Evolutionary conservation across 2,797 vertebrate species (phyloP), one percentile per base, ranked within the genome.

Genomic region (Kryptolebias ocellatus): DNA sequence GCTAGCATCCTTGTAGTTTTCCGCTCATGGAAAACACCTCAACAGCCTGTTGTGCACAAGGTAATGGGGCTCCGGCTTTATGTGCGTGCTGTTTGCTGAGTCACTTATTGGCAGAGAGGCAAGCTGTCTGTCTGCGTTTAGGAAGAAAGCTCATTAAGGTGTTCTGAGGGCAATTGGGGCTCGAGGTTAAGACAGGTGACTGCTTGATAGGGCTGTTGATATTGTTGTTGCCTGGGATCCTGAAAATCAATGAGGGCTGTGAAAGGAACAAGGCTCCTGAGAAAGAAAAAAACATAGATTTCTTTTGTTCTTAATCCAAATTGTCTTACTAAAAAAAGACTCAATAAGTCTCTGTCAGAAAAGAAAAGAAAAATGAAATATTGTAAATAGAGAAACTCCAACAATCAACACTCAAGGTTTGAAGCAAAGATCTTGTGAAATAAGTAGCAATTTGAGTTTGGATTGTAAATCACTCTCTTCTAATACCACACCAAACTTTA

Each of bases 101-200:
- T 29, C 15, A 53, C 68, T 71, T 72, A 76, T 70, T 85, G 83
- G 81, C 70, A 64, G 70, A 66, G 53, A 77, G 58, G 60, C 50
- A 0, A 17, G 51, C 56, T n/a, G 78, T 71, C 78, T 27, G 80
- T 72, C 78, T 73, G 79, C 70, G 44, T 89, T 87, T 76, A 71
- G 67, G 62, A 65, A 68, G 44, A 81, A 78, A 73, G 77, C 82
- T 91, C 72, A 80, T 91, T 90, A 90, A 73, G 72, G 55, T 52
- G 69, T 62, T 80, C 31, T 28, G 29, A 70, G 74, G 64, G 68
- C 62, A 58, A 60, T 17, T 29, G 18, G 51, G 62, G 76, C 72
- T 84, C 62, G 72, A 72, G 59, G 67, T 46, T 73, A 29, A 69
- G 79, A 70, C 80, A 70, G 85, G 84, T 81, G 72, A 76, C 56